A percentile compares a stretch with the other conserved stretches of the same genome.
Evolutionary conservation across 1,140 invertebrate genomes (phyloP).

Genomic region (Drosophila melanogaster): DNA sequence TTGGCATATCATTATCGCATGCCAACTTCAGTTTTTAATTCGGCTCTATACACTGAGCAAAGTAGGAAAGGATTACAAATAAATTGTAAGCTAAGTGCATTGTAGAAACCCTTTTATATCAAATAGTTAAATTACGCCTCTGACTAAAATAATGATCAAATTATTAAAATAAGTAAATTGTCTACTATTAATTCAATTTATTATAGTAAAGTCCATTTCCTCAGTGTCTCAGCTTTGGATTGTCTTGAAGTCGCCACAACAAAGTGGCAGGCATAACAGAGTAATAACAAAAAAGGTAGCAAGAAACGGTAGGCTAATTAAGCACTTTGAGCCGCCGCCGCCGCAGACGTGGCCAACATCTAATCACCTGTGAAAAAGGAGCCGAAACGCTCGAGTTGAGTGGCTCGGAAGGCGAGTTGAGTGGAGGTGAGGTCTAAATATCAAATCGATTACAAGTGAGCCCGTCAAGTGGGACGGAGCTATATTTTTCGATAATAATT

Average conservation of each 20-base stretch:
- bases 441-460: slow-evolving; percentile 62
- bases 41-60: slow-evolving; percentile 13
- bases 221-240: slow-evolving; percentile 18
- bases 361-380: slow-evolving; percentile 76
- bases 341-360: slow-evolving; percentile 50
- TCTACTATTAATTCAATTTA: neutral
- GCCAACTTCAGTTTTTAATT: slow-evolving; percentile 21
- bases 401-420: slow-evolving; percentile 29
- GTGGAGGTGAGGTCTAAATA: slow-evolving; percentile 58
- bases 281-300: slow-evolving; percentile 12
- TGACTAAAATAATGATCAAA: no score
- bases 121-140: no score
- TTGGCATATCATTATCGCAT: slow-evolving; percentile 77
- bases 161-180: neutral
- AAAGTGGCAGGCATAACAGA: slow-evolving; percentile 10
- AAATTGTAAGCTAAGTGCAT: neutral
- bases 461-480: slow-evolving; percentile 40
- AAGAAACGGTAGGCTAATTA: slow-evolving; percentile 68
- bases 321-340: slow-evolving; percentile 61
- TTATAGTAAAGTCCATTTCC: neutral
- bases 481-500: slow-evolving; percentile 53
- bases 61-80: neutral
- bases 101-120: no score
- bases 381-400: slow-evolving; percentile 62
- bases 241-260: slow-evolving; percentile 21